Conservation (phyloP, 2,797 vertebrate genomes). For the Dermochelys coriacea region DNA sequence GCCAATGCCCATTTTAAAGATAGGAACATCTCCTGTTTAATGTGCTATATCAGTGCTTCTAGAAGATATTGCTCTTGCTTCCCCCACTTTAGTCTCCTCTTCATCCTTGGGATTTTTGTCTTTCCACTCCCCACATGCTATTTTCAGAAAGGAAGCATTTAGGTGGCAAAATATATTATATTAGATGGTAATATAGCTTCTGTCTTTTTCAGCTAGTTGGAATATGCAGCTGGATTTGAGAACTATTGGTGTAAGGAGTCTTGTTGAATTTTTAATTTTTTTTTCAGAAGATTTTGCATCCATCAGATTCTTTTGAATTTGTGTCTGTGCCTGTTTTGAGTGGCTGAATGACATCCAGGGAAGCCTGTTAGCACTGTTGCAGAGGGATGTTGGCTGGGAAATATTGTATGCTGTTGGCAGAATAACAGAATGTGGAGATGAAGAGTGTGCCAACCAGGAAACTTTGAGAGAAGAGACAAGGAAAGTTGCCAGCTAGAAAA, state of each 20-base stretch:
- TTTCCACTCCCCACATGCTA: rapidly evolving
- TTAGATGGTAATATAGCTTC: not conserved
- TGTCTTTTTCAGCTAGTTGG: not conserved
- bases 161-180: not conserved
- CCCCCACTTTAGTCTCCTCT: not conserved
- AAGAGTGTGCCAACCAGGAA: not conserved
- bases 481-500: constrained; percentile 18
- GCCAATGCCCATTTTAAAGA: rapidly evolving
- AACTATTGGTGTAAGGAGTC: rapidly evolving
- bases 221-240: not conserved
- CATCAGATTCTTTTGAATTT: not conserved
- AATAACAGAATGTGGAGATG: constrained; percentile 3
- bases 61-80: rapidly evolving
- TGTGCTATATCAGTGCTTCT: not conserved
- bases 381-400: not conserved
- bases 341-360: not conserved
- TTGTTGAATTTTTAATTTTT: not conserved
- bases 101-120: not conserved
- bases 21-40: rapidly evolving
- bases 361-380: not conserved
- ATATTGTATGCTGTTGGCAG: not conserved
- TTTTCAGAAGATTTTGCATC: not conserved
- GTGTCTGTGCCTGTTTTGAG: not conserved
- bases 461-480: not conserved
- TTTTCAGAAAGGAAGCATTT: not conserved